A percentile compares a stretch with the other conserved stretches of the same genome.
phyloP scores from a whole-genome alignment of 2,113 vertebrate species.

The Corythornis madagascariensis region DNA sequence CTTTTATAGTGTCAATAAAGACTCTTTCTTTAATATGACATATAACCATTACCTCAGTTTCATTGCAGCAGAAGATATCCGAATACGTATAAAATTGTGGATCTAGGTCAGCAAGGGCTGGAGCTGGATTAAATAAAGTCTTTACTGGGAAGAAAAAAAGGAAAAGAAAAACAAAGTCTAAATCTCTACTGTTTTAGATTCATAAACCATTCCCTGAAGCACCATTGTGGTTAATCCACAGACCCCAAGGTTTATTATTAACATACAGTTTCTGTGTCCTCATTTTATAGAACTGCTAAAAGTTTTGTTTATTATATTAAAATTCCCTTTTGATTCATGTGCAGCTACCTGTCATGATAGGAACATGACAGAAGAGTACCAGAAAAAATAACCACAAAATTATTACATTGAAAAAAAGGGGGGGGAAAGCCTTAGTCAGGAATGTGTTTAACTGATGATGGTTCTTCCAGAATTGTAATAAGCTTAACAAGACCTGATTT shows the following conservation, averaged over 20 bases:
- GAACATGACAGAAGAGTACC: neutral
- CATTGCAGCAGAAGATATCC: slow-evolving; percentile 97
- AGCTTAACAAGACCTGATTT: neutral
- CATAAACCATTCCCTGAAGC: neutral
- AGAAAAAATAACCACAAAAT: neutral
- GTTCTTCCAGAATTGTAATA: neutral
- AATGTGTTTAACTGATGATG: neutral
- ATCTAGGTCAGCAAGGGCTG: slow-evolving; percentile 87
- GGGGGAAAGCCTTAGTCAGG: neutral
- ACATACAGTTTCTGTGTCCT: neutral
- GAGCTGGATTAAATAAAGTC: slow-evolving; percentile 96
- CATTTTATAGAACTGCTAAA: neutral
- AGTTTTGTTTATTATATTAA: neutral
- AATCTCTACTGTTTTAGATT: neutral
- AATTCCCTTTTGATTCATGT: neutral
- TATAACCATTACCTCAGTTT: slow-evolving; percentile 86
- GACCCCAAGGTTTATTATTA: neutral
- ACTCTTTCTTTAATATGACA: neutral
- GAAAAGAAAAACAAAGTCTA: neutral
- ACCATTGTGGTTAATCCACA: neutral
- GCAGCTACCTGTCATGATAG: neutral
- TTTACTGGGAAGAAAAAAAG: slow-evolving; percentile 81
- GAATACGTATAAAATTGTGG: slow-evolving; percentile 86
- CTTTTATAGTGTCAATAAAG: neutral
- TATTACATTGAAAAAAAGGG: neutral